Evolutionary conservation across 2,113 vertebrate species (phyloP).

Genomic region (Chelonoidis abingdonii): DNA sequence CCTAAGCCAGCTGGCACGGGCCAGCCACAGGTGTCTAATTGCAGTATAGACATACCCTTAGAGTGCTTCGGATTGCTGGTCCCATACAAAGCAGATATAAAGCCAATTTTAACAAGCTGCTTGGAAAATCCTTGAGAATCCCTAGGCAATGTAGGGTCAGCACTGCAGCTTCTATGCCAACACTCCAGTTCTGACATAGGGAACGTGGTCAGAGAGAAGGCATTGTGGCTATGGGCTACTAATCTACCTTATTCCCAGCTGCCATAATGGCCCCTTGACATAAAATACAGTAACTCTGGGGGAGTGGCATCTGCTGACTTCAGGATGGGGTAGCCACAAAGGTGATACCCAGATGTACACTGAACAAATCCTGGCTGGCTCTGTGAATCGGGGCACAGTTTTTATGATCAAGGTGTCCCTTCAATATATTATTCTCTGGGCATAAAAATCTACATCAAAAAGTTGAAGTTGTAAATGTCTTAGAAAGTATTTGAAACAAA

Average conservation of each 20-base stretch:
- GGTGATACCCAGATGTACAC: neutral
- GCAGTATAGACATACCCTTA: too few species aligned
- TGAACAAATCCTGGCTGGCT: neutral
- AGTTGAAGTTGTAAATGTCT: too few species aligned
- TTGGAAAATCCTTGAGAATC: neutral
- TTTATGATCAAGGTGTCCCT: too few species aligned
- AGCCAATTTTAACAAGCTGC: neutral
- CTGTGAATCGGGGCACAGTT: too few species aligned
- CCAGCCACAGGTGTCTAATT: too few species aligned
- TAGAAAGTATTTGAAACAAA: neutral
- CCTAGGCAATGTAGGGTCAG: neutral
- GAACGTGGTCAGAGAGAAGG: neutral
- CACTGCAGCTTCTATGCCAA: neutral
- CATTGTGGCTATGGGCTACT: neutral
- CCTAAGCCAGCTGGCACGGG: too few species aligned
- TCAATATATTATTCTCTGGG: too few species aligned
- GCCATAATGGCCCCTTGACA: neutral
- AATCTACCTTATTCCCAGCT: neutral
- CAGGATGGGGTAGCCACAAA: neutral
- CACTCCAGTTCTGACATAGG: neutral
- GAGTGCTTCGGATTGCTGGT: neutral
- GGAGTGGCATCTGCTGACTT: neutral
- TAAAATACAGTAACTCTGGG: neutral
- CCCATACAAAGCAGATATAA: neutral
- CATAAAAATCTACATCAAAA: neutral